These are phyloP conservation scores for Plectrocnemia conspersa DNA, from an alignment of 1,140 invertebrate species.

Conservation along the genomic window DNA sequence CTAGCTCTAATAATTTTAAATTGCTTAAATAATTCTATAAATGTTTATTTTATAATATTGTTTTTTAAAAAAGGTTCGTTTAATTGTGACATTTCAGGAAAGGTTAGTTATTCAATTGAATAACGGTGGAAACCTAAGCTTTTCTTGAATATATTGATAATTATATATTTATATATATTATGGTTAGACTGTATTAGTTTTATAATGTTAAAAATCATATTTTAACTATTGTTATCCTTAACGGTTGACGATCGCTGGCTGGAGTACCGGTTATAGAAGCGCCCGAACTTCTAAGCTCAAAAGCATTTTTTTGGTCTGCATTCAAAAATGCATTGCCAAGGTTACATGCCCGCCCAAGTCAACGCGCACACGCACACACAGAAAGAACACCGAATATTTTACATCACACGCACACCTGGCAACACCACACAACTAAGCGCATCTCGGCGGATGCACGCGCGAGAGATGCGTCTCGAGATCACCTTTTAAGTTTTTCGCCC, in stretches of 20 bases:
- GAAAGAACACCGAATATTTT: neutral
- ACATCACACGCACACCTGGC: too few relatives aligned
- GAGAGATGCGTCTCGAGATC: neutral
- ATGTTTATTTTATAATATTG: too few relatives aligned
- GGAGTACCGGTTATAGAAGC: slow-evolving; percentile 12
- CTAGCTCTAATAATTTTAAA: too few relatives aligned
- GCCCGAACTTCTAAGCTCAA: slow-evolving; percentile 9
- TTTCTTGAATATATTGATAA: neutral
- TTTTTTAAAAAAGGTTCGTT: too few relatives aligned
- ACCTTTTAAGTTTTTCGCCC: too few relatives aligned
- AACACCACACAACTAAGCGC: too few relatives aligned
- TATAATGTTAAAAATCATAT: neutral
- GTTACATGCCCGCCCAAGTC: slow-evolving; percentile 11
- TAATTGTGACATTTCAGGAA: too few relatives aligned
- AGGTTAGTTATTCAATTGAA: too few relatives aligned
- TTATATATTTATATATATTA: slow-evolving; percentile 3
- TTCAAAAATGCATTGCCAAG: slow-evolving; percentile 24
- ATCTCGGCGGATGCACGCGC: slow-evolving; percentile 1
- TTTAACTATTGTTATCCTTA: too few relatives aligned
- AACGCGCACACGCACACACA: neutral
- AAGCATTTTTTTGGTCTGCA: slow-evolving; percentile 12
- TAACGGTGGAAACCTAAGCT: too few relatives aligned
- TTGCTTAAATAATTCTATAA: too few relatives aligned
- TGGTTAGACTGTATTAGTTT: neutral
- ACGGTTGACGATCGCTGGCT: slow-evolving; percentile 1